phyloP scores from a whole-genome alignment of 2,797 vertebrate species.

The Lindbergichthys nudifrons region DNA sequence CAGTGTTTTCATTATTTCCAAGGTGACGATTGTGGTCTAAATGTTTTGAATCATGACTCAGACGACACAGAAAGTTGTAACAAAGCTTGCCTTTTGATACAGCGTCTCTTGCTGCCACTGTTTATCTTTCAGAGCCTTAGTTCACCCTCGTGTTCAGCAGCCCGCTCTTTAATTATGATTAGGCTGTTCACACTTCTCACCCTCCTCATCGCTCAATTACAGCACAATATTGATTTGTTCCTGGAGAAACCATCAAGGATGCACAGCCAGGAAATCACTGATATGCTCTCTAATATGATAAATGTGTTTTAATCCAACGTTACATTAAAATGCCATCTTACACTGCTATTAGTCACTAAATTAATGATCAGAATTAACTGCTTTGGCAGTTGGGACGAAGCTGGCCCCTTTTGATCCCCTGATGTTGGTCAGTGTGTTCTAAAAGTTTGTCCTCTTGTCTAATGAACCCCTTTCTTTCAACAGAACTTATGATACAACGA shows the following conservation, averaged over 20 bases:
- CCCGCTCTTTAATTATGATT: constrained; percentile 87
- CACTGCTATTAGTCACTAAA: constrained; percentile 83
- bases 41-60: constrained; percentile 71
- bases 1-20: neutral
- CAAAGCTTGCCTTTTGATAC: constrained; percentile 46
- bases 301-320: constrained; percentile 86
- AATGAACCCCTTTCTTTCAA: constrained; percentile 78
- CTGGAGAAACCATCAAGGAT: constrained; percentile 87
- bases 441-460: constrained; percentile 74
- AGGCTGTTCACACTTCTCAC: constrained; percentile 85
- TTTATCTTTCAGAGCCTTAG: constrained; percentile 75
- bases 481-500: constrained; percentile 67
- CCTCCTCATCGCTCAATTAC: constrained; percentile 90
- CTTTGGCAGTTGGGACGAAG: constrained; percentile 82
- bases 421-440: constrained; percentile 78
- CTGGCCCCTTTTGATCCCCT: constrained; percentile 62
- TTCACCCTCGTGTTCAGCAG: constrained; percentile 75
- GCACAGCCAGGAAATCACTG: constrained; percentile 85
- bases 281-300: constrained; percentile 87
- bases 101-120: constrained; percentile 63
- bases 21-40: constrained; percentile 35
- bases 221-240: constrained; percentile 88
- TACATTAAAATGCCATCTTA: constrained; percentile 86
- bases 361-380: constrained; percentile 85
- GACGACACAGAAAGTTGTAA: constrained; percentile 64